Evolutionary conservation across 2,113 vertebrate species (phyloP).

Genomic region (Rostratula benghalensis): DNA sequence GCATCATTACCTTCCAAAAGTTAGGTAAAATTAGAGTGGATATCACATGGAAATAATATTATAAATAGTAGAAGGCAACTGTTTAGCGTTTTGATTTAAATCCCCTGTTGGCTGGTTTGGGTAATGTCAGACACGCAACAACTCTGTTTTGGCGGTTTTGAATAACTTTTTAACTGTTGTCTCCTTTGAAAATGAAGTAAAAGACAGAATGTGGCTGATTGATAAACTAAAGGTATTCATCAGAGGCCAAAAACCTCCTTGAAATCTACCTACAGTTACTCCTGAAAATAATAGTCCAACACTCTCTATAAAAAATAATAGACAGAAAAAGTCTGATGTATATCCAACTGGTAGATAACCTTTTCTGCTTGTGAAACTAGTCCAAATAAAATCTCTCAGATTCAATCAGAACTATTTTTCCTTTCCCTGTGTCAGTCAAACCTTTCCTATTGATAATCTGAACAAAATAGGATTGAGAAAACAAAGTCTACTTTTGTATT

Average conservation of each 20-base stretch:
- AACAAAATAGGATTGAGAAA: not conserved
- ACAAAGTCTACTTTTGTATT: constrained; percentile 27
- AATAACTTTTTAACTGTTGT: not conserved
- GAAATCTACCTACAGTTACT: not conserved
- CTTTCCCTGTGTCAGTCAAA: constrained; percentile 13
- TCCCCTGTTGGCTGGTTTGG: not conserved
- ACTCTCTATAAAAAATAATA: not conserved
- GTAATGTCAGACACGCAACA: not conserved
- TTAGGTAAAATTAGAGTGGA: not conserved
- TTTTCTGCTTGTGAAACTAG: not conserved
- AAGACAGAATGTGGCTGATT: not conserved
- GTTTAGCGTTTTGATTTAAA: not conserved
- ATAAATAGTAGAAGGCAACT: not conserved
- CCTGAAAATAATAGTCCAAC: not conserved
- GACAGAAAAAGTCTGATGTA: not conserved
- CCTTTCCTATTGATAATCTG: not conserved
- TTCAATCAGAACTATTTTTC: not conserved
- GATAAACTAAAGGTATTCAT: not conserved
- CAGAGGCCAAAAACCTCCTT: not conserved
- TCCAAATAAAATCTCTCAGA: not conserved
- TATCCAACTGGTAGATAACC: not conserved
- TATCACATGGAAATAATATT: not conserved
- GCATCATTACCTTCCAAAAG: not conserved
- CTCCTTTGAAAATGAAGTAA: not conserved
- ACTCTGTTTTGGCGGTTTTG: not conserved